Evolutionary conservation across 2,888 invertebrate species (phyloP).

Genomic region (Eupithecia pulchellata): DNA sequence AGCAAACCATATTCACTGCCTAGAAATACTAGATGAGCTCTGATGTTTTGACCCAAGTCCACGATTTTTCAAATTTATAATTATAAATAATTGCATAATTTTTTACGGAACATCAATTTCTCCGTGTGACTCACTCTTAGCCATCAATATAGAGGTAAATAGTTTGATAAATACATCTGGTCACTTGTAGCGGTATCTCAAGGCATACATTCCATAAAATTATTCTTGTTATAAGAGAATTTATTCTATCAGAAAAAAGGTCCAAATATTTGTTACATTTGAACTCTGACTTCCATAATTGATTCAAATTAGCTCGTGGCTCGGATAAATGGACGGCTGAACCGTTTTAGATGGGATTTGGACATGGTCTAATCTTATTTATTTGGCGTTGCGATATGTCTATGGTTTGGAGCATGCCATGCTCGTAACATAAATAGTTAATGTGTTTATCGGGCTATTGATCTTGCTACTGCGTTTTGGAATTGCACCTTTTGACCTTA

Average conservation of each 20-base stretch:
- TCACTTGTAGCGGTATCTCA: constrained; percentile 41
- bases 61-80: not conserved
- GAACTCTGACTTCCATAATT: constrained; percentile 41
- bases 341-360: constrained; percentile 29
- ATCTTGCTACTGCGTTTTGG: constrained; percentile 25
- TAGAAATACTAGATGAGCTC: too few relatives aligned
- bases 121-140: constrained; percentile 13
- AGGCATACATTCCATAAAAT: constrained; percentile 37
- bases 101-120: constrained; percentile 11
- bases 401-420: constrained; percentile 15
- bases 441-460: constrained; percentile 16
- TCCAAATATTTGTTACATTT: constrained; percentile 39
- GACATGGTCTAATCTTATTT: constrained; percentile 38
- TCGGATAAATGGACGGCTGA: constrained; percentile 28
- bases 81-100: not conserved
- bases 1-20: too few relatives aligned
- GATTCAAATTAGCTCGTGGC: constrained; percentile 45
- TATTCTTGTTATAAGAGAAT: constrained; percentile 38
- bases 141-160: constrained; percentile 40
- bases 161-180: constrained; percentile 45
- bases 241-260: constrained; percentile 36
- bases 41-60: too few relatives aligned
- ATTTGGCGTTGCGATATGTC: constrained; percentile 29
- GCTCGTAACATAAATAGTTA: constrained; percentile 17
- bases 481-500: constrained; percentile 8